phyloP scores from a whole-genome alignment of 2,113 vertebrate genomes.

The Orientallactaga bullata region DNA sequence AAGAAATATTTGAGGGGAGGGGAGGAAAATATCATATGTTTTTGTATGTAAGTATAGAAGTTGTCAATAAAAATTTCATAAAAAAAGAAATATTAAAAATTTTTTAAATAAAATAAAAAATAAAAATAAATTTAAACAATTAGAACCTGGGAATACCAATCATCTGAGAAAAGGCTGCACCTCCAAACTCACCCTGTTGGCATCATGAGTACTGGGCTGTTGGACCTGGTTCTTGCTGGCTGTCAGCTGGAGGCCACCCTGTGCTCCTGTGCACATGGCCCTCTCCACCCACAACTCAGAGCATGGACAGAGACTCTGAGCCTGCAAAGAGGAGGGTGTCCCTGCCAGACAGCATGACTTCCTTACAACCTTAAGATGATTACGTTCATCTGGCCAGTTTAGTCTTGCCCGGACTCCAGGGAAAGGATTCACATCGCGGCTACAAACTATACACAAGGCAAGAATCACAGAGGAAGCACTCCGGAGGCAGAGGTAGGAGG shows the following conservation, averaged over 20 bases:
- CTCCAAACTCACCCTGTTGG: background rate
- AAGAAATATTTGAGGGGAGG: too few relatives aligned
- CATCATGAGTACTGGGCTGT: background rate
- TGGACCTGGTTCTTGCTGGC: background rate
- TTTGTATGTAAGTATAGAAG: too few relatives aligned
- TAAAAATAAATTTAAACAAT: too few relatives aligned
- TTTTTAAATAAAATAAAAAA: too few relatives aligned
- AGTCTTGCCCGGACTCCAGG: background rate
- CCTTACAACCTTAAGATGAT: accelerated
- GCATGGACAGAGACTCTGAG: background rate
- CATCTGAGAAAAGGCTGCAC: background rate
- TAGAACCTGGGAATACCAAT: background rate
- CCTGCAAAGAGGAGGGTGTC: too few relatives aligned
- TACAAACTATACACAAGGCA: background rate
- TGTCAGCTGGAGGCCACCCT: background rate
- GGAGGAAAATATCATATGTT: too few relatives aligned
- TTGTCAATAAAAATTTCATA: too few relatives aligned
- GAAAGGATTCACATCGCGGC: background rate
- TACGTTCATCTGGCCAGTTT: background rate
- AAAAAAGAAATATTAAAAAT: too few relatives aligned
- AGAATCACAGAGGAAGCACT: too few relatives aligned
- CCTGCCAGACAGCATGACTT: background rate
- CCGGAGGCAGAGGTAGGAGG: too few relatives aligned
- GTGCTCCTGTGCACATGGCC: background rate
- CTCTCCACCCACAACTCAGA: background rate